Percentiles rank a stretch among this genome's conserved stretches.
These are phyloP conservation scores for Anthonomus grandis DNA, from an alignment of 1,140 invertebrate genomes.

Conservation along the genomic window DNA sequence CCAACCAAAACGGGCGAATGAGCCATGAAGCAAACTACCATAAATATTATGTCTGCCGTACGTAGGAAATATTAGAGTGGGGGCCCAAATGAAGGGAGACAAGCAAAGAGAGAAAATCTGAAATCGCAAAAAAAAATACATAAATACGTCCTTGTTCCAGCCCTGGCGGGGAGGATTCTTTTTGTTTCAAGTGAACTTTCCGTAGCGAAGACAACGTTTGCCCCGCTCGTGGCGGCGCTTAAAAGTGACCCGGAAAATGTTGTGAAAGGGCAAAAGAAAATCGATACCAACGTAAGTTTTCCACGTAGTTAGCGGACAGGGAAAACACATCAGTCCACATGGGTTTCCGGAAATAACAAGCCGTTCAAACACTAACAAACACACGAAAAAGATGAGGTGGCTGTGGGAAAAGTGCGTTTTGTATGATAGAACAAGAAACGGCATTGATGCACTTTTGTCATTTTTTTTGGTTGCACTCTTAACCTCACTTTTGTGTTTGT, in stretches of 20 bases:
- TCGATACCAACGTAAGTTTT: constrained; percentile 27
- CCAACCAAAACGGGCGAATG: constrained; percentile 18
- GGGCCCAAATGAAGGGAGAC: background rate
- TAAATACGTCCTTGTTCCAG: background rate
- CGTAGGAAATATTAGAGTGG: background rate
- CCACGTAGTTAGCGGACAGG: background rate
- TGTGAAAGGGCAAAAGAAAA: constrained; percentile 20
- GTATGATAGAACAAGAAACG: too few relatives aligned
- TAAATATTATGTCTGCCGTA: background rate
- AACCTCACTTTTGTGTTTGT: constrained; percentile 22
- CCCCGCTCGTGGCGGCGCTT: background rate
- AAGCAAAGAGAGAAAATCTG: too few relatives aligned
- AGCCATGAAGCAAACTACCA: constrained; percentile 5
- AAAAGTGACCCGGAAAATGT: constrained; percentile 23
- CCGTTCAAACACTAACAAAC: background rate
- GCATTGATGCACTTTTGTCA: background rate
- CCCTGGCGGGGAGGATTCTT: background rate
- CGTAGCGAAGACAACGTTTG: background rate
- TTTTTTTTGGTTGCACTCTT: background rate
- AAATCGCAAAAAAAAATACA: background rate
- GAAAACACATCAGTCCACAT: background rate
- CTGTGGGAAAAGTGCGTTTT: constrained; percentile 23
- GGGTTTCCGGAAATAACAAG: too few relatives aligned
- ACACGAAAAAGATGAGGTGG: constrained; percentile 17
- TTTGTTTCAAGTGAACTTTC: background rate